Conservation (phyloP, 2,888 invertebrate species). For the Himalopsyche tibetana region DNA sequence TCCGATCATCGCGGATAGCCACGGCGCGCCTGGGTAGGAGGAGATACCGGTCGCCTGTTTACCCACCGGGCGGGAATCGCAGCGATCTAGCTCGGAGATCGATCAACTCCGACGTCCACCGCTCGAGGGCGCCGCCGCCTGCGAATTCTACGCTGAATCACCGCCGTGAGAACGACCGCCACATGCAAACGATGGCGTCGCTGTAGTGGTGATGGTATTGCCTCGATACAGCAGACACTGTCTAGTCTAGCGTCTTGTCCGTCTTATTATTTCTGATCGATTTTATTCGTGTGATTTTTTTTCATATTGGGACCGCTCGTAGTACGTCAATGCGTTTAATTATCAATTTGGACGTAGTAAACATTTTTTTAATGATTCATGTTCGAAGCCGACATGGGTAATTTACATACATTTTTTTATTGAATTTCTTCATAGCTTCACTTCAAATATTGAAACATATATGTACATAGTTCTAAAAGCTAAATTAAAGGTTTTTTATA, state of each 20-base stretch:
- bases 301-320: background rate
- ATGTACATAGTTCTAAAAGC: no score
- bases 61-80: background rate
- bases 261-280: background rate
- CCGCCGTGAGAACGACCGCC: constrained; percentile 3
- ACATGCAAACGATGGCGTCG: constrained; percentile 4
- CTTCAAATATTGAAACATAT: no score
- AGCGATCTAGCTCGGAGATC: constrained; percentile 20
- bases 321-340: no score
- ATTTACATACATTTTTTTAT: no score
- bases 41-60: background rate
- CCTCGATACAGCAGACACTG: background rate
- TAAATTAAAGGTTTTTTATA: no score
- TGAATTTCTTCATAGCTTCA: no score
- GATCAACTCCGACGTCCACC: constrained; percentile 4
- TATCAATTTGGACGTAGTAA: no score
- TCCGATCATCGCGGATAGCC: background rate
- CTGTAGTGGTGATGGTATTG: background rate
- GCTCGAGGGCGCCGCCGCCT: constrained; percentile 18
- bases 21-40: background rate
- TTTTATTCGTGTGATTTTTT: background rate
- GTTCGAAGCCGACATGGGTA: no score
- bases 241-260: background rate
- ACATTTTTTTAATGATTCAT: no score
- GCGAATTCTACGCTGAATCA: constrained; percentile 14